Base-by-base conservation (phyloP, 2,797 vertebrate genomes). In the Tolypeutes matacus region DNA sequence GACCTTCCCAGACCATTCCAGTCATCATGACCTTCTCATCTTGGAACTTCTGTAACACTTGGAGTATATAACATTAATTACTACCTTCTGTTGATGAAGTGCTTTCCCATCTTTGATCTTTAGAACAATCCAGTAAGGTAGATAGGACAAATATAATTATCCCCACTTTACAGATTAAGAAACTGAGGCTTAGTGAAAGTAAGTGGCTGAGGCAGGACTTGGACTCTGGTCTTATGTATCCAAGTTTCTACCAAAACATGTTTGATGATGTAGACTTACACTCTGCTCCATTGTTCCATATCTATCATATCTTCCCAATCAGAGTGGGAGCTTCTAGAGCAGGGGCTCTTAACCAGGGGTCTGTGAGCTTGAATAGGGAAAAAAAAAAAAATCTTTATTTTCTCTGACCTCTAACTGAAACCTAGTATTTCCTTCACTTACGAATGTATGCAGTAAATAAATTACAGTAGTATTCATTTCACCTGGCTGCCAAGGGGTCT, bases 181-280 rank as follows among this genome's bases (percentile, higher is more conserved):
- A 46, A 39, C 20, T 46, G 58, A 80, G 89, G 46, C 64, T 92
- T 42, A 18, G 56, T 29, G 25, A 53, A 12, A 13, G 29, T 23
- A 36, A 46, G 64, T 39, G 62, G 62, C 31, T 27, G 39, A 89
- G 49, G 92, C 64, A 64, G 75, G 49, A 34, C 36, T 85, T 82
- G 69, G n/a, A 36, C 34, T 81, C 72, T 34, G 56, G 39, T 80
- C 36, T 21, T 64, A 23, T 39, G 2, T 67, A 39, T 51, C 21
- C n/a, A 42, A 13, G 7, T 89, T 83, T 70, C 39, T 89, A 53
- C n/a, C 8, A 7, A 34, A 82, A 42, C 6, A 0, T 31, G n/a
- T 67, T 82, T 84, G 65, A 7, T 15, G 34, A 23, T 7, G 10
- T 34, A 58, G 58, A 70, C 42, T 4, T 36, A 7, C 0, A 9